These are phyloP conservation scores for Cryptocephalus moraei DNA, from an alignment of 2,888 invertebrate species.

Conservation along the genomic window DNA sequence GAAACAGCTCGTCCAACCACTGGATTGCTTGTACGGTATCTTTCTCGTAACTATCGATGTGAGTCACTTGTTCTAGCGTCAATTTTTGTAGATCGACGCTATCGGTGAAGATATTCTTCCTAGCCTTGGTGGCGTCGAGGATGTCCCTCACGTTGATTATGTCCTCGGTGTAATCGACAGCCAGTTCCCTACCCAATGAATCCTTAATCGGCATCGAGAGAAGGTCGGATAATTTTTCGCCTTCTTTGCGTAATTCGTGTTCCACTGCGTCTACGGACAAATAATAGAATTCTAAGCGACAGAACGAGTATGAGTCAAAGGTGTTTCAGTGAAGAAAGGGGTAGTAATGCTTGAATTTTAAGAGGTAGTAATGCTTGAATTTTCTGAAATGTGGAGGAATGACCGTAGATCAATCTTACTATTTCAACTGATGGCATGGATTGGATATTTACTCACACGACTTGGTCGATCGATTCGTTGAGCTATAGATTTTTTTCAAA, in stretches of 20 bases:
- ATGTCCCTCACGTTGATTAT: constrained; percentile 62
- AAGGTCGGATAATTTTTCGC: constrained; percentile 67
- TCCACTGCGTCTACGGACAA: constrained; percentile 48
- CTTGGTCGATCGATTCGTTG: no score
- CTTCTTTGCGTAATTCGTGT: constrained; percentile 58
- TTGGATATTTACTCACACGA: no score
- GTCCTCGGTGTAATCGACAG: constrained; percentile 60
- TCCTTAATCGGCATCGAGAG: constrained; percentile 71
- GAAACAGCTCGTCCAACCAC: constrained; percentile 68
- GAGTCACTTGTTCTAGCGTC: constrained; percentile 66
- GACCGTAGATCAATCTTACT: no score
- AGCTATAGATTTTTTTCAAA: no score
- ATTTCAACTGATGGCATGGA: no score
- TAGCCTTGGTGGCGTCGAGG: constrained; percentile 56
- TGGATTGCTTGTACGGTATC: constrained; percentile 65
- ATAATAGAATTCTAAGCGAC: no score
- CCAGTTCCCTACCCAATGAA: constrained; percentile 59
- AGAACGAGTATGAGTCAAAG: no score
- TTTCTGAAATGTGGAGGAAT: no score
- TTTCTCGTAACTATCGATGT: constrained; percentile 64
- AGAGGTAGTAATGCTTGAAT: no score
- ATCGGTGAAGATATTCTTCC: constrained; percentile 62
- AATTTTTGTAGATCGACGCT: constrained; percentile 66
- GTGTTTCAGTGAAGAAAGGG: no score
- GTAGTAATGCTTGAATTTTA: no score